Base-by-base conservation (phyloP, 2,888 invertebrate species). In the Dicycla oo region DNA sequence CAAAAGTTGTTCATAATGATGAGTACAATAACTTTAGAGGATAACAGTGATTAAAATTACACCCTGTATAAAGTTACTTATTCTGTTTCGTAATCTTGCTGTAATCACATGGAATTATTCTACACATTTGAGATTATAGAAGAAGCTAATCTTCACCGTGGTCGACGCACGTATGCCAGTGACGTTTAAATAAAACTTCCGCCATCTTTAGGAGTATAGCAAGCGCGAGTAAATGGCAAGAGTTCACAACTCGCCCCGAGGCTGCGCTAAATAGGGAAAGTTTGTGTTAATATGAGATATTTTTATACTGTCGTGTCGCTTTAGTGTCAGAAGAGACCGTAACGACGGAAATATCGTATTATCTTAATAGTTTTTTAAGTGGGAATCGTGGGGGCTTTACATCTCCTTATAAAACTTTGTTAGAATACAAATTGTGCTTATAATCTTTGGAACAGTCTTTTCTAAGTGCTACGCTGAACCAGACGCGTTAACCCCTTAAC, bases 251-350 rank as follows among this genome's bases (percentile, higher is more conserved):
- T 86, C 65, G 81, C 81, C 87, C 84, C 73, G 86, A 73, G 87
- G 88, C 87, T 89, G 86, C 86, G 84, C 86, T 87, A 84, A 88
- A 91, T 90, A 90, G 87, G 86, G 86, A 89, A 91, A 91, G 83
- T 91, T 91, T 85, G 82, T 84, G 86, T 88, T 89, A 90, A 88
- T 90, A 88, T 86, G 86, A 84, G 72, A 86, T 87, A 88, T 89
- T 89, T 89, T 88, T 88, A 84, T 81, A 87, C 79, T 77, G 76
- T 68, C 73, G 81, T 82, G 84, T 85, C 84, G 78, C 81, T 84
- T 84, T 80, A 72, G 73, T 74, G 78, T 79, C 63, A 58, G 64
- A 77, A 57, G 64, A 58, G 65, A 60, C 30, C 61, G 38, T 74
- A 61, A 76, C 60, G 56, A 69, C 10, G 56, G 67, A 69, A 76